Evolutionary conservation across 2,888 invertebrate species (phyloP).

Genomic region (Actias luna): DNA sequence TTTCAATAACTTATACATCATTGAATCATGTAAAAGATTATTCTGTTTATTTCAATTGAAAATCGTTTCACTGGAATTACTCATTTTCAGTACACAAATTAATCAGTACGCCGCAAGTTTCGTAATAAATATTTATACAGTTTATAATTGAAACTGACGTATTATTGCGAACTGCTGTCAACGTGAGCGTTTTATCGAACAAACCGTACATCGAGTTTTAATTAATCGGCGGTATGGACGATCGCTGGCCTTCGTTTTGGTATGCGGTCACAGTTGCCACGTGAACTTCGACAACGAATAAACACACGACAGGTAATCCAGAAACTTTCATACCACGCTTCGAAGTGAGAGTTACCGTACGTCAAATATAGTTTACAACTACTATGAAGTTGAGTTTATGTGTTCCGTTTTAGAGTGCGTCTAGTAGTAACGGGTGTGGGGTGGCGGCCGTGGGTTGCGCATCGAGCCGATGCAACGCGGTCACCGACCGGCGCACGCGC

Average conservation of each 20-base stretch:
- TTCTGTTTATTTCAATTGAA: no score
- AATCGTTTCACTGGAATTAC: no score
- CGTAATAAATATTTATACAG: no score
- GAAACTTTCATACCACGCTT: neutral
- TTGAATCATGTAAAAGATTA: no score
- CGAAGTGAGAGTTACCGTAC: neutral
- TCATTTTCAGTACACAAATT: no score
- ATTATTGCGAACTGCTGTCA: neutral
- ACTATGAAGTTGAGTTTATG: neutral
- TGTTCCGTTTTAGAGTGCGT: neutral
- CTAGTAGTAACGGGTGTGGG: neutral
- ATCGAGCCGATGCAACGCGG: constrained; percentile 14
- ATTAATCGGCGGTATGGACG: neutral
- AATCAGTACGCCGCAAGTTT: no score
- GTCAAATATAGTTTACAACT: neutral
- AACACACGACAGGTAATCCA: neutral
- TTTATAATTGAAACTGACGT: no score
- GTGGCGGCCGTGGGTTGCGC: neutral
- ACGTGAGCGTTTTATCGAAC: neutral
- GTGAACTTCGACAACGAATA: neutral
- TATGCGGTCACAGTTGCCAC: neutral
- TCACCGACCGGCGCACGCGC: neutral
- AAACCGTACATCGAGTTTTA: neutral
- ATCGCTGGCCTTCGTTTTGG: neutral
- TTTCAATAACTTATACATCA: no score